Base-by-base conservation (phyloP, 2,888 invertebrate species). In the Habroteleia sp. region DNA sequence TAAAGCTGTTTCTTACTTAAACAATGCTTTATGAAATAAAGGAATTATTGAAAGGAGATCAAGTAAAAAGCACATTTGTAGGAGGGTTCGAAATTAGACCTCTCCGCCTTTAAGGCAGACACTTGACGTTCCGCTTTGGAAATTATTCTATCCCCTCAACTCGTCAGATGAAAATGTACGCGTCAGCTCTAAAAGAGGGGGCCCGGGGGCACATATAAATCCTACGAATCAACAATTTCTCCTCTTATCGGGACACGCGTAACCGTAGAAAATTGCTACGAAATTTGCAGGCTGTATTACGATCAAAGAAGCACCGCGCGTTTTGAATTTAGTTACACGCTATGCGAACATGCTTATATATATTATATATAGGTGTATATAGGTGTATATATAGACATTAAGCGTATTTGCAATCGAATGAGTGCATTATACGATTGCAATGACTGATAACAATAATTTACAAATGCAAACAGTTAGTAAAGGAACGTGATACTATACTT, bases 221-320 rank as follows among this genome's bases (percentile, higher is more conserved):
- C 69, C 62, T 29, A 44, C 50, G 65, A 73, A 73, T 65, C 73
- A 65, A 65, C 73, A 65, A 73, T 58, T 58, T 73, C 46, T 33
- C 17, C 37, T 50, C 52, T 65, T 73, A 73, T 73, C 50, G 16
- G 41, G 33, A 54, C 52, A 73, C 52, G 46, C 65, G 73, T 44
- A 58, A 65, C 65, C 25, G 65, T 56, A 8, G 58, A 65, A 73
- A 73, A 73, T 73, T 73, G 44, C 50, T 41, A 16, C 17, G 35
- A 65, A 41, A 44, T 65, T 65, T 29, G 42, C 29, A 65, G 25
- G 29, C 39, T 44, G 41, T 27, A 6, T 37, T 29, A 29, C 39
- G 27, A 48, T 66, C 66, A 46, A 66, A 48, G 48, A 42, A 66
- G 25, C 41, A 48, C 52, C 46, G 41, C 37, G 20, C 25, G 10